Percentiles rank a stretch among this genome's conserved stretches.
Conservation (phyloP, 2,113 vertebrate genomes). For the Hippocampus comes region DNA sequence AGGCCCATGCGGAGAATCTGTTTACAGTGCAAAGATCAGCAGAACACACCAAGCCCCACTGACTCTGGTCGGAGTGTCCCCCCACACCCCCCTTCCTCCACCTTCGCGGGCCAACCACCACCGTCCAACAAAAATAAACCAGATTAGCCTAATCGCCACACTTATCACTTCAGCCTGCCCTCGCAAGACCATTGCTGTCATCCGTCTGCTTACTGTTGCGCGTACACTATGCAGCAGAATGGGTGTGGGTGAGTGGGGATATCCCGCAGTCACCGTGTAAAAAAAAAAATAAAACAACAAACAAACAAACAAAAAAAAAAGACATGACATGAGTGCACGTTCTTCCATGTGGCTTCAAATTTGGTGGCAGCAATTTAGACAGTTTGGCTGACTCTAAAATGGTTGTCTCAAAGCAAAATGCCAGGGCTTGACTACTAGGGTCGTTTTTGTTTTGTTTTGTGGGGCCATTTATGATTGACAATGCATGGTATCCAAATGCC, state of each 20-base stretch:
- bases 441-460: neutral
- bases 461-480: no score
- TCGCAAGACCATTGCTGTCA: constrained; percentile 47
- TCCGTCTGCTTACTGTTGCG: constrained; percentile 54
- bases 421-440: no score
- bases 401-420: neutral
- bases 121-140: constrained; percentile 71
- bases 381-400: neutral
- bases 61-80: constrained; percentile 1
- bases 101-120: constrained; percentile 24
- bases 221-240: constrained; percentile 32
- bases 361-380: neutral
- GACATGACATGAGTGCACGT: neutral
- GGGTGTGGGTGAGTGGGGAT: constrained; percentile 33
- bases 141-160: constrained; percentile 81
- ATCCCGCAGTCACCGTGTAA: constrained; percentile 21
- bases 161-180: constrained; percentile 63
- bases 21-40: constrained; percentile 1
- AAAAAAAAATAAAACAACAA: neutral
- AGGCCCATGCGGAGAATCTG: neutral
- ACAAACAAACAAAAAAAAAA: neutral
- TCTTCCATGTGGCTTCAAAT: neutral
- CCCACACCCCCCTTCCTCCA: neutral
- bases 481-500: neutral
- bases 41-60: neutral